phyloP scores from a whole-genome alignment of 1,140 invertebrate genomes.

The Marisa cornuarietis region DNA sequence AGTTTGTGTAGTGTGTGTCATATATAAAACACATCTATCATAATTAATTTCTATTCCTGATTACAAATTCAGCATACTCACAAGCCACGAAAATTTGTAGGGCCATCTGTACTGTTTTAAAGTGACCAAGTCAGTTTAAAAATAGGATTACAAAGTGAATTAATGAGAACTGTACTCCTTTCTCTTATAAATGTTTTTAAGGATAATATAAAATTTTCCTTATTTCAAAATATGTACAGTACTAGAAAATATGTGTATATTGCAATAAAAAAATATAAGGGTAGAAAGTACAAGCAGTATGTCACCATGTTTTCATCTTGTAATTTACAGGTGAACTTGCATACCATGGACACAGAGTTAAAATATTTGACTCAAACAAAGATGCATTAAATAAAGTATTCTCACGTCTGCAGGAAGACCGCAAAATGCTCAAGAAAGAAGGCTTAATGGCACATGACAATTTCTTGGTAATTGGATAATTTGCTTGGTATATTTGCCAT shows the following conservation, averaged over 20 bases:
- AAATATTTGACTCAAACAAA: constrained; percentile 64
- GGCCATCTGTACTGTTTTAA: not conserved
- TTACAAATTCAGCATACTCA: not conserved
- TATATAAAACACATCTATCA: not conserved
- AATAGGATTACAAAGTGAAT: no score
- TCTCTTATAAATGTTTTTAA: no score
- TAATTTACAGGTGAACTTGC: constrained; percentile 65
- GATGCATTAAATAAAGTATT: constrained; percentile 62
- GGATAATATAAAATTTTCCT: no score
- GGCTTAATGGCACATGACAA: constrained; percentile 63
- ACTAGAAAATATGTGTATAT: no score
- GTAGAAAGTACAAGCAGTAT: not conserved
- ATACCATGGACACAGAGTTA: constrained; percentile 69
- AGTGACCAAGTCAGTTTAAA: no score
- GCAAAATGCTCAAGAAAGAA: constrained; percentile 61
- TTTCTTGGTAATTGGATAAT: constrained; percentile 60
- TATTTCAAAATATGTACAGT: no score
- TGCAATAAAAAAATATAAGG: no score
- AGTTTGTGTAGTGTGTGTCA: not conserved
- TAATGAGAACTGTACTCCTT: no score
- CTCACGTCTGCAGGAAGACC: constrained; percentile 65
- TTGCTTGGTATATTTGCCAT: not conserved
- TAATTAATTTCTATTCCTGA: not conserved
- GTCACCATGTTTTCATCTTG: not conserved
- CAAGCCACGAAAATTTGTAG: not conserved